Percentiles rank a stretch among this genome's conserved stretches.
Evolutionary conservation across 2,888 invertebrate species (phyloP).

Genomic region (Habrosyne pyritoides): DNA sequence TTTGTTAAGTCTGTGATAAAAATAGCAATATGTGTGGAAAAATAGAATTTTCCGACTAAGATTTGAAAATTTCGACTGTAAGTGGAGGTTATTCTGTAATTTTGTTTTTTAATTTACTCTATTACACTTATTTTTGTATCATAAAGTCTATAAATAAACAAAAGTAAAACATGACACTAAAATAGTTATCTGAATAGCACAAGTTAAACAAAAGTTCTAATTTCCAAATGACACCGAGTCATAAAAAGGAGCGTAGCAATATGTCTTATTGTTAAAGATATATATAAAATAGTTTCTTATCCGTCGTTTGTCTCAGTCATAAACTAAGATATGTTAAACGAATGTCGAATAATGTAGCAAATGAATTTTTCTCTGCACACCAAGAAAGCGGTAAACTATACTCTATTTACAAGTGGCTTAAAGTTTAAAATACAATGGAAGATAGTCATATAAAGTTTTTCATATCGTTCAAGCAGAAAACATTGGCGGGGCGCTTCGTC

Average conservation of each 20-base stretch:
- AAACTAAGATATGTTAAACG: constrained; percentile 76
- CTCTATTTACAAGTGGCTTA: constrained; percentile 31
- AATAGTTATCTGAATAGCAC: constrained; percentile 15
- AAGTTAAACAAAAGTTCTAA: constrained; percentile 31
- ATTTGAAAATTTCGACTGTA: neutral
- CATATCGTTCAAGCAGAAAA: constrained; percentile 75
- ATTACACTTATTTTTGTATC: neutral
- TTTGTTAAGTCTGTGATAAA: neutral
- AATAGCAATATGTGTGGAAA: neutral
- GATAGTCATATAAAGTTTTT: constrained; percentile 64
- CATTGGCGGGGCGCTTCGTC: constrained; percentile 72
- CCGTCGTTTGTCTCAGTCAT: constrained; percentile 62
- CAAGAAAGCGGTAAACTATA: constrained; percentile 26
- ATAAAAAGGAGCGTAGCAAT: constrained; percentile 47
- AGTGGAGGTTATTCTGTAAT: neutral
- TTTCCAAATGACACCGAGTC: constrained; percentile 35
- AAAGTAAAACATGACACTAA: neutral
- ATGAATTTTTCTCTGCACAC: constrained; percentile 58
- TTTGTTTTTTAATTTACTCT: neutral
- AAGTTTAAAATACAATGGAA: constrained; percentile 36
- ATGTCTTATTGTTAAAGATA: constrained; percentile 56
- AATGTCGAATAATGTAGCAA: constrained; percentile 66
- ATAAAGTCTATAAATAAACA: constrained; percentile 12
- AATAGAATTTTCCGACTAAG: neutral
- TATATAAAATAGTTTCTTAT: constrained; percentile 65